Evolutionary conservation across 2,797 vertebrate species (phyloP), one percentile per base, ranked within the genome.

Genomic region (Etheostoma nigrum): DNA sequence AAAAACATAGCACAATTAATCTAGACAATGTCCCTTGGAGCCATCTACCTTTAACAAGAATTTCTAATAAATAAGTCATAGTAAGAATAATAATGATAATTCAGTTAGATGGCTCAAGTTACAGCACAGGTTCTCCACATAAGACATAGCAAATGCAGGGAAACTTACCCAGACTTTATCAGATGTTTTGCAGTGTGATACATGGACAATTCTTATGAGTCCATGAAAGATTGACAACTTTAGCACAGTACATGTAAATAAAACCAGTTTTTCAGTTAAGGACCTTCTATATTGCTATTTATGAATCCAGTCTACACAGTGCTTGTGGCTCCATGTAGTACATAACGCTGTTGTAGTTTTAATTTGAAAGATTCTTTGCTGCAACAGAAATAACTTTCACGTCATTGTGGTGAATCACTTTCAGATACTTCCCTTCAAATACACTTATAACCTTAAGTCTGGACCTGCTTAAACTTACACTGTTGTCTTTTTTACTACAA

Each of bases 141-240:
- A 88, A 89, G 86, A 87, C 87, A 76, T 72, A 58, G 40, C 58
- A 79, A 61, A 75, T 78, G 79, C 85, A 86, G 47, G 73, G 73
- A 82, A 81, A 76, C 13, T 1, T 45, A 40, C 51, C 44, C 58
- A 77, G 78, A 71, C 53, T 60, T 59, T 13, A 53, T 55, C 36
- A 70, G 67, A 62, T 54, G 30, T 53, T 36, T 63, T 33, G 8
- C 27, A 64, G 25, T 27, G 9, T 40, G 16, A 64, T 55, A 48
- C 42, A 47, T 51, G 23, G 51, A 60, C 4, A 25, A n/a, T 36
- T 76, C 25, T 40, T 57, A 25, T 45, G 9, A 66, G 8, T 15
- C 21, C 6, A 42, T 69, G 11, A 55, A 62, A 51, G 61, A 48
- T 23, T 25, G 44, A 19, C 13, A 55, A 42, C n/a, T 12, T 51